Evolutionary conservation across 2,113 vertebrate genomes (phyloP).

Genomic region (Galeopterus variegatus): DNA sequence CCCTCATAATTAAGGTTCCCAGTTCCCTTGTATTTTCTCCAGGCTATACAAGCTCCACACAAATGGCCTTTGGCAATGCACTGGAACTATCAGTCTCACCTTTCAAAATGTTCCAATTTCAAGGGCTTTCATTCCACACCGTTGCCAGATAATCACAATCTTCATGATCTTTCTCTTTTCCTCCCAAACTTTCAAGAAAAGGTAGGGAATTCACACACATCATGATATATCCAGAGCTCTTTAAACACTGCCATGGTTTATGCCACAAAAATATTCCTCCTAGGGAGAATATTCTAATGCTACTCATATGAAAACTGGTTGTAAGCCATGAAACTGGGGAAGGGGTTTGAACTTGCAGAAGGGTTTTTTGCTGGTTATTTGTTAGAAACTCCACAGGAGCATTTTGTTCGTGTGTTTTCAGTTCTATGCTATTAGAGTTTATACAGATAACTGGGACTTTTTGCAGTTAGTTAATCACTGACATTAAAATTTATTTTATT

Average conservation of each 20-base stretch:
- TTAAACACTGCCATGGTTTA: background rate
- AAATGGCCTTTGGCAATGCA: background rate
- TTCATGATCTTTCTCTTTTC: background rate
- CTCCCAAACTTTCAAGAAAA: background rate
- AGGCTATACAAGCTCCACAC: background rate
- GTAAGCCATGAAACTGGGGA: background rate
- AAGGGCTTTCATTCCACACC: background rate
- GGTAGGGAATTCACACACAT: background rate
- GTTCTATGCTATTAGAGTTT: background rate
- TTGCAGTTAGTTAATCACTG: background rate
- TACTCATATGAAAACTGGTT: background rate
- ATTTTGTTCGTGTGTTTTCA: background rate
- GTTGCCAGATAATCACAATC: background rate
- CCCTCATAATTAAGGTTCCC: background rate
- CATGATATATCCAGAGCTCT: background rate
- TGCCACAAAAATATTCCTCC: background rate
- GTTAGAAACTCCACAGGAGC: background rate
- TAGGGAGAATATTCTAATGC: background rate
- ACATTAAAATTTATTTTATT: background rate
- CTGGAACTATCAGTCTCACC: background rate
- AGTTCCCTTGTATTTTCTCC: background rate
- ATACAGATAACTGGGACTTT: background rate
- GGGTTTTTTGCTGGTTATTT: background rate
- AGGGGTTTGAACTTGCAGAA: background rate
- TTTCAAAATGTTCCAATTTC: background rate